Base-by-base conservation (phyloP, 2,888 invertebrate genomes). In the Scaptomyza tumidula region DNA sequence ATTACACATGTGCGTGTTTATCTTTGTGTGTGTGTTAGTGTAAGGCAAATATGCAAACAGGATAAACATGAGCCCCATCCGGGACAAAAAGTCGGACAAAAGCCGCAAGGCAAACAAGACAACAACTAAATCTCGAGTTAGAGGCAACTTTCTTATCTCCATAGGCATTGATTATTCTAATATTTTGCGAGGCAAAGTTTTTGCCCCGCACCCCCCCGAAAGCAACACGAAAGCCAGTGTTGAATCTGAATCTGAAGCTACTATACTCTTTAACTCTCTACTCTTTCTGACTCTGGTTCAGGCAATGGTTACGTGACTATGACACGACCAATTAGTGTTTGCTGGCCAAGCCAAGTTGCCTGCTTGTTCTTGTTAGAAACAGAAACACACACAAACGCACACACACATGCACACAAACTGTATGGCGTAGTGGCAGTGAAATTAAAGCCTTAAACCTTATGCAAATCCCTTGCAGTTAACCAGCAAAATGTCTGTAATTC, bases 271-370 rank as follows among this genome's bases (percentile, higher is more conserved):
- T n/a, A n/a, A n/a, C n/a, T n/a, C n/a, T n/a, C n/a, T n/a, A 27
- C 24, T 24, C 24, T 24, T 39, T 14, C 9, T 5, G 14, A 6
- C 1, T 6, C 33, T 35, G 39, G 10, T 14, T 24, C 46, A 7
- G 31, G 48, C 72, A 57, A 41, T 57, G 58, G 52, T 69, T 76
- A 83, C 83, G 88, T 88, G 83, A 77, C 86, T 72, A 56, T 88
- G 80, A 83, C 83, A 88, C 83, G 86, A 86, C 88, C 83, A 83
- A 83, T 83, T 83, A 83, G 88, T 83, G 83, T 29, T 85, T 60
- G 49, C 60, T 62, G 49, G 49, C 54, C 50, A 59, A 48, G 49
- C 54, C 50, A 59, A 48, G 13, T 33, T 53, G 44, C 61, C 66
- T 73, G 48, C 64, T 49, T 33, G 50, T 53, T 39, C 53, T 59